Conservation (phyloP, 1,140 invertebrate genomes). For the Littorina saxatilis region DNA sequence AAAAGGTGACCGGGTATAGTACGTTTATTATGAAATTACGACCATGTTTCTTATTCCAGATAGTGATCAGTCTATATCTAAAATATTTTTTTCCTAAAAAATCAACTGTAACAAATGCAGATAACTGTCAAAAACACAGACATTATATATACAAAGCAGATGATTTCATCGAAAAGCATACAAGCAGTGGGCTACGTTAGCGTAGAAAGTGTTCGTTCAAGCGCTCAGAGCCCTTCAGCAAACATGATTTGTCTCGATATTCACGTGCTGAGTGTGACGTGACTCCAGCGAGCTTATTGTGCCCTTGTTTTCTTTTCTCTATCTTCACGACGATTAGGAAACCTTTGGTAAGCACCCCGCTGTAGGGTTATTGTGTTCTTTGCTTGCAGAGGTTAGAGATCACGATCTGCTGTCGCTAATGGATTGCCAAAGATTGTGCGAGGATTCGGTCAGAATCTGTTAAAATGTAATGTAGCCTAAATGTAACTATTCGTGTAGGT, state of each 20-base stretch:
- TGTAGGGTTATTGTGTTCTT: neutral
- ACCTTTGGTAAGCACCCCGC: neutral
- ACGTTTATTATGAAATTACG: no score
- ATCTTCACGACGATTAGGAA: conserved; percentile 7
- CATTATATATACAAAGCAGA: no score
- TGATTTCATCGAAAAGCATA: no score
- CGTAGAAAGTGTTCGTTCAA: neutral
- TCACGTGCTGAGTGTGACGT: neutral
- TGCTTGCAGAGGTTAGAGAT: conserved; percentile 3
- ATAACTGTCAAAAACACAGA: no score
- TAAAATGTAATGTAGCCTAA: no score
- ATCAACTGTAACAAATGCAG: no score
- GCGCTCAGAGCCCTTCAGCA: neutral
- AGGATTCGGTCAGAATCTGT: conserved; percentile 1
- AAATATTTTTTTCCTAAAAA: no score
- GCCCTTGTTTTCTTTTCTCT: conserved; percentile 1
- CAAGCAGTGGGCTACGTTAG: no score
- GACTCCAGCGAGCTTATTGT: neutral
- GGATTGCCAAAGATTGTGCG: neutral
- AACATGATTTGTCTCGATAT: neutral
- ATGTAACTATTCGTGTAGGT: no score
- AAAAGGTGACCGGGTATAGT: no score
- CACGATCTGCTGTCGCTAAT: neutral
- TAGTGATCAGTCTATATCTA: no score
- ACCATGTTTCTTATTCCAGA: no score